These are phyloP conservation scores for Rhodinocichla rosea DNA, from an alignment of 2,113 vertebrate species.

Conservation along the genomic window DNA sequence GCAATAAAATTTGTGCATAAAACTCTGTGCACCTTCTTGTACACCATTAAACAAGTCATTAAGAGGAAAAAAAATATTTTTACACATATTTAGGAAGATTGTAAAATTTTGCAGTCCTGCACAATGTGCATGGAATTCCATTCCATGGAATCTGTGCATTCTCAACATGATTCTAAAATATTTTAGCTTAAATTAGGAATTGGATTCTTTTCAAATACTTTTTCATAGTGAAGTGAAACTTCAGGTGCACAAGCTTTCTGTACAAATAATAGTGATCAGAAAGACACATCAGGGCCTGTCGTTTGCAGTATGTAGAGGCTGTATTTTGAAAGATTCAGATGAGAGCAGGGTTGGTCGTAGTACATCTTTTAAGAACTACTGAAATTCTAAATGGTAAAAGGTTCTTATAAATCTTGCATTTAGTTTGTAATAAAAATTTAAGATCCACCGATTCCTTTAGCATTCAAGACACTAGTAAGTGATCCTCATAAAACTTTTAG, in stretches of 20 bases:
- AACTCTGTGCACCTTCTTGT: background rate
- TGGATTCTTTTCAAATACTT: background rate
- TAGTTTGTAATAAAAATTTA: background rate
- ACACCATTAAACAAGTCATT: background rate
- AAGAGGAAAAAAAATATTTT: background rate
- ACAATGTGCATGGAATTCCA: background rate
- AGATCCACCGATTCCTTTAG: background rate
- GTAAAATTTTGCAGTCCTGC: background rate
- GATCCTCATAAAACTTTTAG: background rate
- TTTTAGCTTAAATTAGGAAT: background rate
- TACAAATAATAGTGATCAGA: background rate
- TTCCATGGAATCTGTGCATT: background rate
- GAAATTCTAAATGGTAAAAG: background rate
- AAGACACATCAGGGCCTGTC: background rate
- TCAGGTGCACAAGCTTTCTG: background rate
- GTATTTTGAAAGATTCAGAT: background rate
- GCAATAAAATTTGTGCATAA: background rate
- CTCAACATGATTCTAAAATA: background rate
- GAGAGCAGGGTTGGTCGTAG: background rate
- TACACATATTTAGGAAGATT: background rate
- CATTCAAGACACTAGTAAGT: background rate
- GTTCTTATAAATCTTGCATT: background rate
- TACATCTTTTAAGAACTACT: background rate
- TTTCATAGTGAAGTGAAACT: background rate
- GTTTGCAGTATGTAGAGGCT: background rate